Conservation (phyloP, 2,113 vertebrate genomes). For the Cavia aperea region DNA sequence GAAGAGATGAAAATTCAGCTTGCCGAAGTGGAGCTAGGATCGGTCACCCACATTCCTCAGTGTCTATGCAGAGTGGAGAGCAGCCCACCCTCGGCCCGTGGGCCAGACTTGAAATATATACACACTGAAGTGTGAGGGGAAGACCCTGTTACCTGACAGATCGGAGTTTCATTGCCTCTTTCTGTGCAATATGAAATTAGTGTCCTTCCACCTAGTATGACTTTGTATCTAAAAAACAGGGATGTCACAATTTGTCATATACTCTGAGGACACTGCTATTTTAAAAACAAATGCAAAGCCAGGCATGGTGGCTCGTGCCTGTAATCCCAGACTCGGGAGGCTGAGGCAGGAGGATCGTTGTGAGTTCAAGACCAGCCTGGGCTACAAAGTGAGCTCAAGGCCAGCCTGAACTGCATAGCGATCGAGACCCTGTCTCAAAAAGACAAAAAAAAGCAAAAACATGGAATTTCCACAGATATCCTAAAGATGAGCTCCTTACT, state of each 20-base stretch:
- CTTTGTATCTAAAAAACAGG: not conserved
- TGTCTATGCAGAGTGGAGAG: not conserved
- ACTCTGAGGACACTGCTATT: not conserved
- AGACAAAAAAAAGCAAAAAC: not conserved
- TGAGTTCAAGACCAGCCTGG: too few species aligned
- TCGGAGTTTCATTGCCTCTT: not conserved
- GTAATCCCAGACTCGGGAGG: too few species aligned
- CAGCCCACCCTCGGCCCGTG: not conserved
- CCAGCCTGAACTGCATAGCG: too few species aligned
- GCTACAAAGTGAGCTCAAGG: too few species aligned
- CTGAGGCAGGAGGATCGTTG: too few species aligned
- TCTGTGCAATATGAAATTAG: not conserved
- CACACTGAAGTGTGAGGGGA: not conserved
- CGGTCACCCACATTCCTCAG: not conserved
- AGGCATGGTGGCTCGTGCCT: too few species aligned
- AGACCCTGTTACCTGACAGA: not conserved
- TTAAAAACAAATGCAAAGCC: not conserved
- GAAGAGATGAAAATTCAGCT: not conserved
- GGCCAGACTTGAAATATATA: not conserved
- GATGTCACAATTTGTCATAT: not conserved
- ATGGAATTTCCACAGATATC: not conserved
- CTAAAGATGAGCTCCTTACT: constrained; percentile 19
- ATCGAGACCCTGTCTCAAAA: too few species aligned
- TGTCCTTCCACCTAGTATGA: not conserved
- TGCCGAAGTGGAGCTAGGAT: not conserved